A percentile compares a stretch with the other conserved stretches of the same genome.
Conservation (phyloP, 2,797 vertebrate genomes). For the Pangasius larnaudii region DNA sequence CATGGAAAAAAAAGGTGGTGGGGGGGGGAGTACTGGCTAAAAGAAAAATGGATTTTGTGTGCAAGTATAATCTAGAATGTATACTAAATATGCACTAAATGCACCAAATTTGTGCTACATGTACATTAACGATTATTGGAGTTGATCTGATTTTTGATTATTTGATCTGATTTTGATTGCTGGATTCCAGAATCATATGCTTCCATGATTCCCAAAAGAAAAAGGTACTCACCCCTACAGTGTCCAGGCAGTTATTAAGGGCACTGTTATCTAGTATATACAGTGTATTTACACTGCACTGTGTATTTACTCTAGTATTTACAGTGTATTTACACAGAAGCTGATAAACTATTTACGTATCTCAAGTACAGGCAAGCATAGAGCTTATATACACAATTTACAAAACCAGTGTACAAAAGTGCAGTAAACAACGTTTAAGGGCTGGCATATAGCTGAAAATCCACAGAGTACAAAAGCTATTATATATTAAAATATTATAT, state of each 20-base stretch:
- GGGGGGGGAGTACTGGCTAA: background rate
- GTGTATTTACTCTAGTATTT: background rate
- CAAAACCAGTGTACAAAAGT: background rate
- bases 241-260: background rate
- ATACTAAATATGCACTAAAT: background rate
- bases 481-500: no score
- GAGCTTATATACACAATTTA: background rate
- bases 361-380: background rate
- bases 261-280: background rate
- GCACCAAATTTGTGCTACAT: background rate
- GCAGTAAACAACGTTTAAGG: background rate
- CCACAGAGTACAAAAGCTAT: background rate
- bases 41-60: background rate
- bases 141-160: background rate
- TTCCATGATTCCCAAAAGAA: background rate
- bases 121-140: background rate
- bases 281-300: background rate
- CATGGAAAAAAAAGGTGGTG: conserved; percentile 23
- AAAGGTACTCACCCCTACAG: background rate
- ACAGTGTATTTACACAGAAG: background rate
- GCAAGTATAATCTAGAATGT: background rate
- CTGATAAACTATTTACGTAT: background rate
- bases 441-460: background rate
- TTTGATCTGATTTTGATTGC: background rate
- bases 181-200: background rate